Base-by-base conservation (phyloP, 2,113 vertebrate genomes). In the Ancistrus triradiatus region DNA sequence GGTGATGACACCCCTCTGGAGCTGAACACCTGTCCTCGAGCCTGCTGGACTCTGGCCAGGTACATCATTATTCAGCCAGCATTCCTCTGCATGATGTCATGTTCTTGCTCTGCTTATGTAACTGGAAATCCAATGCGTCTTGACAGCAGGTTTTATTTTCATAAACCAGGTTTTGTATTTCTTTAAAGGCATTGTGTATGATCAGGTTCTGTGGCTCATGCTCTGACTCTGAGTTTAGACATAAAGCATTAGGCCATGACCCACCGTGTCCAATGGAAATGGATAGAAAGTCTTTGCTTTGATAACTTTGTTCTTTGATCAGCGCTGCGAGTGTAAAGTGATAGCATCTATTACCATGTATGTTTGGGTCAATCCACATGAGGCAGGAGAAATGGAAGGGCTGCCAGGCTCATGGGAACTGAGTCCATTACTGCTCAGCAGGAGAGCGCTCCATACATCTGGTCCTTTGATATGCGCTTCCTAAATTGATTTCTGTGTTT, bases 31-130 rank as follows among this genome's bases (percentile, higher is more conserved):
- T 95, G 90, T 62, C 94, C 95, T 1, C 83, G 92, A 63, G 95
- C 95, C 80, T 97, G 90, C 85, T 99, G 96, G 96, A 86, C 87
- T 55, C 81, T 99, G 33, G 91, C 92, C 80, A 95, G 96, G 96
- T 99, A 76, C 19, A 14, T n/a, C 14, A 14, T 42, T 14, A 42
- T 42, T n/a, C 38, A 38, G 27, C 25, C 48, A 38, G 22, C 59
- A 33, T 43, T 38, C 40, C 15, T 15, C 6, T 33, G 37, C 28
- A 43, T 24, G 17, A 57, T 4, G 2, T 25, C 40, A 35, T 24
- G n/a, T 10, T 21, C 1, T 57, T 17, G 10, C 3, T 25, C 10
- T 62, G 58, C 5, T 6, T 6, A 19, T 21, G 22, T 15, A 49
- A 13, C 22, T 38, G 18, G 17, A 6, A 53, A 1, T 18, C 7